phyloP scores from a whole-genome alignment of 2,113 vertebrate genomes.

The Lethenteron reissneri region DNA sequence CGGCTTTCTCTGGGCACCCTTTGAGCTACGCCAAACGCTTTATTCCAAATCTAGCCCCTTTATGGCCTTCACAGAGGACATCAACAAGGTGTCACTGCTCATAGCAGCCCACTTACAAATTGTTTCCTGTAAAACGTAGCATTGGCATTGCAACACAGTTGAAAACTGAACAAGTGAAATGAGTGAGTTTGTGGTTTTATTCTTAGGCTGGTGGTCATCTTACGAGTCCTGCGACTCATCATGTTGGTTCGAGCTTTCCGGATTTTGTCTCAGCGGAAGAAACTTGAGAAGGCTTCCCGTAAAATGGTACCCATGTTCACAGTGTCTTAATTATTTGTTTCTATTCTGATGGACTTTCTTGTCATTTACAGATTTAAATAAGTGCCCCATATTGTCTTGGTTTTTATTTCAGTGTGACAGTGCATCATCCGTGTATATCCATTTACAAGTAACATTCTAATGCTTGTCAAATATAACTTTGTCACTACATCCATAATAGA shows the following conservation, averaged over 20 bases:
- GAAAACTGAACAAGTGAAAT: no score
- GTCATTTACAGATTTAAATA: neutral
- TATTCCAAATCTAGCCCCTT: no score
- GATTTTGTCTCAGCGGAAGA: conserved; percentile 46
- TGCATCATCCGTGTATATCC: no score
- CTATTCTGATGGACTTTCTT: neutral
- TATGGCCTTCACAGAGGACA: no score
- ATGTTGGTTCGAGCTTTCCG: conserved; percentile 60
- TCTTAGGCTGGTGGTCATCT: conserved; percentile 13
- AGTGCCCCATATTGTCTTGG: neutral
- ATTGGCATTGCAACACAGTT: no score
- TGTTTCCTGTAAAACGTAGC: no score
- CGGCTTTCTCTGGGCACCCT: no score
- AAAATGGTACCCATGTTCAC: conserved; percentile 42
- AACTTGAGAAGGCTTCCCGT: conserved; percentile 54
- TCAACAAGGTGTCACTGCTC: no score
- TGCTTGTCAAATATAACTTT: neutral
- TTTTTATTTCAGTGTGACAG: neutral
- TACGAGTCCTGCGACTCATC: conserved; percentile 46
- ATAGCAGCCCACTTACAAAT: no score
- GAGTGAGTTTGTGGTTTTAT: no score
- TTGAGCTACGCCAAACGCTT: no score
- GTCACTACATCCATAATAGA: no score
- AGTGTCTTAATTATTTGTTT: conserved; percentile 3
- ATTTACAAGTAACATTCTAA: neutral